Evolutionary conservation across 1,140 invertebrate species (phyloP), one percentile per base, ranked within the genome.

Genomic region (Prorops nasuta): DNA sequence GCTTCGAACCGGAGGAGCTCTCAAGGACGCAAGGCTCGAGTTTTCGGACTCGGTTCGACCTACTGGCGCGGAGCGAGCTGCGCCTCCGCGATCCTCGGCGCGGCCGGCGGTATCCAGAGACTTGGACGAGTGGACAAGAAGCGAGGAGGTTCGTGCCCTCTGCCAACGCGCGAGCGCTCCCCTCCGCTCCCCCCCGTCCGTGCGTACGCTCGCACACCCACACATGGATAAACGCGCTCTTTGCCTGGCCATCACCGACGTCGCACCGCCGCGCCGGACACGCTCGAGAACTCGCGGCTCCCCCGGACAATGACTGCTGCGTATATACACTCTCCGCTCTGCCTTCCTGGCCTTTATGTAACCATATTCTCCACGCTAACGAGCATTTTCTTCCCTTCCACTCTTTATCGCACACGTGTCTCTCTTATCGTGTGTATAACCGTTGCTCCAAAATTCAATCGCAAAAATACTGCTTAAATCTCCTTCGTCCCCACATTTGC

Each of bases 21-120:
- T 51, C 53, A 55, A 55, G 53, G 53, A 55, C 53, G 53, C 37
- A 44, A 38, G 43, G 40, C 34, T 40, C 16, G 31, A 51, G 48
- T 51, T 54, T 54, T 54, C 48, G 52, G 48, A 36, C 37, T 37
- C 34, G 18, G 22, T 22, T 51, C 49, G 53, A 55, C 53, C 53
- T 55, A 55, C 53, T 55, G 49, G 42, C 44, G 52, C 16, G 12
- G 19, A 24, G 17, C 15, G 19, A 21, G 17, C 34, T 17, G 6
- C n/a, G 8, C 38, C 44, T n/a, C 16, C 16, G 16, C 9, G 42
- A 15, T 7, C 18, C 22, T 14, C n/a, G 2, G 44, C 34, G 44
- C 35, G 8, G 2, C 16, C 32, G 7, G 28, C 24, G 24, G 12
- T 28, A 28, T 12, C 6, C 34, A 14, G 34, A 9, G 34, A 35